Evolutionary conservation across 2,888 invertebrate genomes (phyloP).

Genomic region (Phlogophora meticulosa): DNA sequence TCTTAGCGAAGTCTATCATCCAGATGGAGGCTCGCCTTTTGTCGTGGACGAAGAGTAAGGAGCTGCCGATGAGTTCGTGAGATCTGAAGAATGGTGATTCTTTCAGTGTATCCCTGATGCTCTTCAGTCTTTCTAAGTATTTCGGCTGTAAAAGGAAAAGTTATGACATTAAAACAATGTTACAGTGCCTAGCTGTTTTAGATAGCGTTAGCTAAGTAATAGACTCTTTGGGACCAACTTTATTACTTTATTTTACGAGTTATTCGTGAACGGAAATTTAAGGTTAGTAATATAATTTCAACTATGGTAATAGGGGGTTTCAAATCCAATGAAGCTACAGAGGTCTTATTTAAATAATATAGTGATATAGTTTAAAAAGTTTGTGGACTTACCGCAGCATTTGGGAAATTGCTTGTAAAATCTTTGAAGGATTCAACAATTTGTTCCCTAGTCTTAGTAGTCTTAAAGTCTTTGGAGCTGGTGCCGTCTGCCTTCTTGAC

Average conservation of each 20-base stretch:
- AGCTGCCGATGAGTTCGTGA: constrained; percentile 98
- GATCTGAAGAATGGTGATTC: constrained; percentile 97
- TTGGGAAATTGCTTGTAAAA: constrained; percentile 95
- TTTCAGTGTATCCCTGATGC: constrained; percentile 95
- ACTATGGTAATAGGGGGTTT: no score
- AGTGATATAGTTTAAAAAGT: not conserved
- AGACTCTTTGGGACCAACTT: no score
- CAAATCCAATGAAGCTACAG: no score
- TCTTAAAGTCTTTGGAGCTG: constrained; percentile 98
- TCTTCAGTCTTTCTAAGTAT: constrained; percentile 96
- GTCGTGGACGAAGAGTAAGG: constrained; percentile 98
- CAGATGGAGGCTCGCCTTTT: constrained; percentile 96
- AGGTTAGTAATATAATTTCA: no score
- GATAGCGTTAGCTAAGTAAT: not conserved
- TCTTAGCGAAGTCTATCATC: constrained; percentile 99
- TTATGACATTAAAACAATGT: not conserved
- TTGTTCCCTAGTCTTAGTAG: constrained; percentile 96
- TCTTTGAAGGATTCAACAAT: constrained; percentile 95
- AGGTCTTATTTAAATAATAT: no score
- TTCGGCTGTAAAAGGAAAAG: constrained; percentile 92
- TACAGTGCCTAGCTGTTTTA: no score
- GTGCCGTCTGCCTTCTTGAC: constrained; percentile 97
- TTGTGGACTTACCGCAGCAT: constrained; percentile 93
- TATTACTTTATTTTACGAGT: no score
- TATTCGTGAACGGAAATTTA: not conserved